Percentiles rank a stretch among this genome's conserved stretches.
These are phyloP conservation scores for Hydriomena furcata DNA, from an alignment of 2,888 invertebrate species.

Conservation along the genomic window DNA sequence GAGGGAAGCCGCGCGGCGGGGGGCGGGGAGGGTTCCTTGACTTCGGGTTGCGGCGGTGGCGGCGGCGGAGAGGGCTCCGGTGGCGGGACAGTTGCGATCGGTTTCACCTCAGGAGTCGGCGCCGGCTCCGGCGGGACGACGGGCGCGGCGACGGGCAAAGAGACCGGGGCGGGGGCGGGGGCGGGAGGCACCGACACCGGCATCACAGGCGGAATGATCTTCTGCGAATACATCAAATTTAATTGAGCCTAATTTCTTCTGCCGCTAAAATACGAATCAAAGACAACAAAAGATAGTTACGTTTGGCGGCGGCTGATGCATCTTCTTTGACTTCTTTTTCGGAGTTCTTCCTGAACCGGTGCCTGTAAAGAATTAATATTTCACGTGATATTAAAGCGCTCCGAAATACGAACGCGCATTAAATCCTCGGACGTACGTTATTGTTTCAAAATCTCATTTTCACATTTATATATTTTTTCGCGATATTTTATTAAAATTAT, in stretches of 20 bases:
- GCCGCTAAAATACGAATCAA: not conserved
- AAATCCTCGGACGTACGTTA: not conserved
- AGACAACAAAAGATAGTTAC: constrained; percentile 52
- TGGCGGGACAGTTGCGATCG: constrained; percentile 1
- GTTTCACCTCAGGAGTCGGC: constrained; percentile 44
- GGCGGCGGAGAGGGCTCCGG: constrained; percentile 42
- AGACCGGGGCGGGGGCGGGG: constrained; percentile 41
- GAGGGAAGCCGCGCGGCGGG: constrained; percentile 47
- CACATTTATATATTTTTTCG: too few species aligned
- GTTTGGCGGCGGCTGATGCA: constrained; percentile 69
- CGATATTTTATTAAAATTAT: too few species aligned
- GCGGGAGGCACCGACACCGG: constrained; percentile 33
- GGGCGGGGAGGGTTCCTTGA: constrained; percentile 42
- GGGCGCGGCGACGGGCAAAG: constrained; percentile 32
- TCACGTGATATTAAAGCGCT: constrained; percentile 33
- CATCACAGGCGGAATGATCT: constrained; percentile 44
- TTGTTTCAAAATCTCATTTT: not conserved
- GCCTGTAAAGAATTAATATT: constrained; percentile 55
- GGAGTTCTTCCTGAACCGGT: constrained; percentile 66
- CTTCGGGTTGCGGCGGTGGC: constrained; percentile 37
- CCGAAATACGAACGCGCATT: constrained; percentile 25
- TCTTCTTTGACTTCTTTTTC: constrained; percentile 76
- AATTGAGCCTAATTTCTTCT: not conserved
- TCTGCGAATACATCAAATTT: constrained; percentile 43
- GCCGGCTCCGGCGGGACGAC: constrained; percentile 44